Conservation (phyloP, 2,888 invertebrate genomes). For the Ceramica pisi region DNA sequence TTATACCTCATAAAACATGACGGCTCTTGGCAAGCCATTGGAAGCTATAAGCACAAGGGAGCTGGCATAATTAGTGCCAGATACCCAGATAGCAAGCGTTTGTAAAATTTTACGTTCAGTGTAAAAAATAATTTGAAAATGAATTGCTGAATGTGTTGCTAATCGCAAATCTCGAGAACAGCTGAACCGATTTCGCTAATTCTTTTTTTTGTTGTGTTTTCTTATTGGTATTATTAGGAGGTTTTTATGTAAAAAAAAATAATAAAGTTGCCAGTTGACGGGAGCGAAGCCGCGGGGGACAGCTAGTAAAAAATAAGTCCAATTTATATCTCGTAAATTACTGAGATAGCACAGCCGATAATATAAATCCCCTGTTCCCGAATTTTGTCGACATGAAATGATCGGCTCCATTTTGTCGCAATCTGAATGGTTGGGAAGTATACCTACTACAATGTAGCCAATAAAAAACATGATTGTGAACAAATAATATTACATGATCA, state of each 20-base stretch:
- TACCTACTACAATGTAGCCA: slow-evolving; percentile 7
- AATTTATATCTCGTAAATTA: slow-evolving; percentile 23
- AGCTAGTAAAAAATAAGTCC: slow-evolving; percentile 37
- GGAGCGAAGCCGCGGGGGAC: no score
- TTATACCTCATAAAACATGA: slow-evolving; percentile 53
- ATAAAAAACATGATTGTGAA: slow-evolving; percentile 30
- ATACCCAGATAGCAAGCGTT: slow-evolving; percentile 29
- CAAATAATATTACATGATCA: slow-evolving; percentile 41
- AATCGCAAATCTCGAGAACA: no score
- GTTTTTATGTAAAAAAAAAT: no score
- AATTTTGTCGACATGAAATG: slow-evolving; percentile 5
- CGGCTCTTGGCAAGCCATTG: slow-evolving; percentile 50
- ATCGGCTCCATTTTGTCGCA: not conserved
- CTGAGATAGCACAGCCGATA: slow-evolving; percentile 20
- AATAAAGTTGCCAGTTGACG: no score
- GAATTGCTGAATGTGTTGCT: no score
- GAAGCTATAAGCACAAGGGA: slow-evolving; percentile 47
- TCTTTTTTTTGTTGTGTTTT: no score
- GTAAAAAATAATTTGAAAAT: no score
- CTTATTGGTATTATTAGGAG: no score
- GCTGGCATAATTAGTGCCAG: slow-evolving; percentile 33
- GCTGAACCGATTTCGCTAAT: no score
- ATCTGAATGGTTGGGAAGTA: not conserved
- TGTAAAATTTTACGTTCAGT: slow-evolving; percentile 15
- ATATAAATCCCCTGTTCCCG: slow-evolving; percentile 9